These are phyloP conservation scores for Orchesella cincta DNA, from an alignment of 1,140 invertebrate genomes.

Conservation along the genomic window DNA sequence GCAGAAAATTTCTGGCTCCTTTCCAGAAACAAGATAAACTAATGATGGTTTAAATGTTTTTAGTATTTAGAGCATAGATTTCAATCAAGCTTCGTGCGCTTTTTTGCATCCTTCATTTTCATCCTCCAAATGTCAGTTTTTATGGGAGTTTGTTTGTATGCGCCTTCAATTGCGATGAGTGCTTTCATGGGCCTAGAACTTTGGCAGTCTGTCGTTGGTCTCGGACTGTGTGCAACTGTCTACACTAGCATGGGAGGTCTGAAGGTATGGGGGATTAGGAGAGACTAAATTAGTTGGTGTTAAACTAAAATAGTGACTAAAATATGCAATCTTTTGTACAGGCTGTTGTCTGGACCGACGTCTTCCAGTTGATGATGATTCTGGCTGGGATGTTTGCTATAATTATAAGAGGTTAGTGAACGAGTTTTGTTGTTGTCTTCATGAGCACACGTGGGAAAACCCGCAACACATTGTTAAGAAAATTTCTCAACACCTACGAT, in stretches of 20 bases:
- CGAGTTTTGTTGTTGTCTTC: background rate
- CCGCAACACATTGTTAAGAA: background rate
- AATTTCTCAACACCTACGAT: too few relatives aligned
- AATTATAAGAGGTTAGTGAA: conserved; percentile 36
- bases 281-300: background rate
- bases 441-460: background rate
- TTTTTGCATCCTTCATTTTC: conserved; percentile 48
- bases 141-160: conserved; percentile 50
- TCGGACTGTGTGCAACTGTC: conserved; percentile 49
- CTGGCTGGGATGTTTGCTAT: conserved; percentile 48
- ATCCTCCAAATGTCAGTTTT: conserved; percentile 50
- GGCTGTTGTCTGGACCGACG: conserved; percentile 53
- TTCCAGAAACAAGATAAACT: background rate
- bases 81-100: conserved; percentile 42
- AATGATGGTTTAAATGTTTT: background rate
- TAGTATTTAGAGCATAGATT: conserved; percentile 50
- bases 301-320: background rate
- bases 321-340: conserved; percentile 60
- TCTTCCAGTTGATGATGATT: conserved; percentile 48
- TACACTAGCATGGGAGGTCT: conserved; percentile 50
- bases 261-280: too few relatives aligned
- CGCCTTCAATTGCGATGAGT: conserved; percentile 47
- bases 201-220: conserved; percentile 49
- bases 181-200: conserved; percentile 48
- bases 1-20: background rate